Evolutionary conservation across 2,797 vertebrate species (phyloP), one percentile per base, ranked within the genome.

Genomic region (Poecilia picta): DNA sequence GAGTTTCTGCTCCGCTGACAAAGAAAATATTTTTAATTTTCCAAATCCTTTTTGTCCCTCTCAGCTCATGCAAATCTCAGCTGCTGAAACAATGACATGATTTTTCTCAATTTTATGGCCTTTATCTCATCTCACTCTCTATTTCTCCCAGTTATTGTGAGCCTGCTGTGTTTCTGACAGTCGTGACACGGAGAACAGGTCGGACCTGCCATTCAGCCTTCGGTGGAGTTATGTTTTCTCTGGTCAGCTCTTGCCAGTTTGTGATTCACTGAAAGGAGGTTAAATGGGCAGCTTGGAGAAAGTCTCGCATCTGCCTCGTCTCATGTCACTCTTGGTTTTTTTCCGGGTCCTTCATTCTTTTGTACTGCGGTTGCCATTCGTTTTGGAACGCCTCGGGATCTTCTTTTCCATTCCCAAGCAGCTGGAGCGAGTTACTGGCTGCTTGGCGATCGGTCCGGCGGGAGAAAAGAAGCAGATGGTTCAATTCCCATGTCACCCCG

Each of bases 401-500:
- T 76, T 92, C 91, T 91, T 91, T 92, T 92, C 90, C 89, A 90
- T 89, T 85, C 84, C 79, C 89, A 87, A 89, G 86, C 94, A 94
- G 93, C 94, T 94, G 93, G 91, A 90, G 85, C 76, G 76, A 91
- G 89, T 94, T 94, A 93, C 84, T 84, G 86, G 82, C 87, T 88
- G 85, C 82, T 83, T 77, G 89, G 87, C 83, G 47, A 87, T 75
- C 53, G 33, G 83, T 83, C 85, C 83, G 25, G 87, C 3, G 75
- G 88, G 81, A 20, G 74, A 84, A 70, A 70, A 77, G 83, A 88
- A 83, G 75, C 93, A 94, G 93, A 95, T 94, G 94, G 93, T 92
- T 94, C 89, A 87, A 85, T 92, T 93, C 92, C 91, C 93, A 91
- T 91, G 93, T 92, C 93, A 90, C 91, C 90, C 89, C 39, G 92